phyloP scores from a whole-genome alignment of 1,140 invertebrate species.

The Drosophila athabasca region DNA sequence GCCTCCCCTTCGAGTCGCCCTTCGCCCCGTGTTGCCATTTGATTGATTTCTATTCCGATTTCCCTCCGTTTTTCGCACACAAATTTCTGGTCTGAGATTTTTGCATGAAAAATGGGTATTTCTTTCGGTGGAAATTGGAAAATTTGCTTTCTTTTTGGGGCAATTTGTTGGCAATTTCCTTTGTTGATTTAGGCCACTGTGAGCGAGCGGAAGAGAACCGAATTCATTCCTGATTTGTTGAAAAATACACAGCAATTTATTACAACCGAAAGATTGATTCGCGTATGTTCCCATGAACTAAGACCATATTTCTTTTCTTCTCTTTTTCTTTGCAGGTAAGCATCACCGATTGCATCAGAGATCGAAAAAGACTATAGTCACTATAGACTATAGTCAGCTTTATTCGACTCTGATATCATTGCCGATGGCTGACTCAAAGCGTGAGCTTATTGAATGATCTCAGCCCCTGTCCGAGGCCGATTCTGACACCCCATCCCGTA shows the following conservation, averaged over 20 bases:
- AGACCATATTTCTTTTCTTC: slow-evolving; percentile 2
- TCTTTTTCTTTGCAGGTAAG: slow-evolving; percentile 63
- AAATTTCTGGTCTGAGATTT: slow-evolving; percentile 34
- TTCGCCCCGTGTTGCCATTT: slow-evolving; percentile 29
- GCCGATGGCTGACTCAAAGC: slow-evolving; percentile 53
- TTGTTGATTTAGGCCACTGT: slow-evolving; percentile 70
- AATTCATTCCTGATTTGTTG: slow-evolving; percentile 31
- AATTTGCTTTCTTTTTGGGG: slow-evolving; percentile 40
- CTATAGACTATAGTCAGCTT: slow-evolving; percentile 39
- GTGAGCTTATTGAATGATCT: slow-evolving; percentile 24
- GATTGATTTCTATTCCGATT: slow-evolving; percentile 66
- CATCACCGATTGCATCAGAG: slow-evolving; percentile 41
- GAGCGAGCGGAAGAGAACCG: slow-evolving; percentile 19
- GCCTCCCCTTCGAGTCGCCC: no score
- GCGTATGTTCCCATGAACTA: slow-evolving; percentile 13
- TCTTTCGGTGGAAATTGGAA: slow-evolving; percentile 29
- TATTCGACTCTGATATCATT: slow-evolving; percentile 52
- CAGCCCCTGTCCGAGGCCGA: slow-evolving; percentile 25
- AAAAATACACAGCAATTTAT: slow-evolving; percentile 50
- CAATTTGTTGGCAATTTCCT: slow-evolving; percentile 75
- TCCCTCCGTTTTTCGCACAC: slow-evolving; percentile 43
- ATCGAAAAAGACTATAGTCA: background rate
- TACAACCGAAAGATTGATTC: slow-evolving; percentile 14
- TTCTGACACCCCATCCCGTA: slow-evolving; percentile 23
- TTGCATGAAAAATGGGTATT: slow-evolving; percentile 53